phyloP scores from a whole-genome alignment of 2,888 invertebrate genomes.

The Harpalus rubripes region DNA sequence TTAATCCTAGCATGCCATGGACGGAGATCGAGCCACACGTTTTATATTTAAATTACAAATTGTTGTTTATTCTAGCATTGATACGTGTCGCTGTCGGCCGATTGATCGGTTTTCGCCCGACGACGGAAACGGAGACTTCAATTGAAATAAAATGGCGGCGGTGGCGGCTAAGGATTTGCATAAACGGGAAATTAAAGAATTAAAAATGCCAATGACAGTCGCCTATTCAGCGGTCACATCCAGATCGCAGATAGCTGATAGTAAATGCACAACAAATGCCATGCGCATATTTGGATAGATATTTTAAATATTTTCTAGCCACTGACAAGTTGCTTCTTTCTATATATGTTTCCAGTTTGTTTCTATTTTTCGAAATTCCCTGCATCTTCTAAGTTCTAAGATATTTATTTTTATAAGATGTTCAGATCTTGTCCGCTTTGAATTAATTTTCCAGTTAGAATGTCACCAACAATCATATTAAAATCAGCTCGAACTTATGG shows the following conservation, averaged over 20 bases:
- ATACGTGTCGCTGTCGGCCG: conserved; percentile 26
- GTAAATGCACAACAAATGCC: background rate
- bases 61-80: conserved; percentile 61
- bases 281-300: conserved; percentile 1
- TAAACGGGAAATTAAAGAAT: conserved; percentile 59
- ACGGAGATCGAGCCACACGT: conserved; percentile 33
- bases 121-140: conserved; percentile 37
- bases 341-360: background rate
- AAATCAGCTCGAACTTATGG: too few relatives aligned
- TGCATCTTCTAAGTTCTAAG: too few relatives aligned
- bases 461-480: too few relatives aligned
- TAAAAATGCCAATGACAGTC: conserved; percentile 38
- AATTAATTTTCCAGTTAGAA: too few relatives aligned
- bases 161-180: conserved; percentile 23
- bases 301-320: conserved; percentile 12
- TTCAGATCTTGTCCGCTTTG: too few relatives aligned
- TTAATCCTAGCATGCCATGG: conserved; percentile 45
- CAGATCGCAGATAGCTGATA: background rate
- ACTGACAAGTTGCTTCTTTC: conserved; percentile 1
- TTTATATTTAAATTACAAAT: conserved; percentile 64
- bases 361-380: too few relatives aligned
- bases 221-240: conserved; percentile 11
- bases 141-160: conserved; percentile 43
- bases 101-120: conserved; percentile 46
- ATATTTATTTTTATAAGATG: too few relatives aligned